Conservation (phyloP, 2,888 invertebrate genomes). For the Dicyrtoma fusca region DNA sequence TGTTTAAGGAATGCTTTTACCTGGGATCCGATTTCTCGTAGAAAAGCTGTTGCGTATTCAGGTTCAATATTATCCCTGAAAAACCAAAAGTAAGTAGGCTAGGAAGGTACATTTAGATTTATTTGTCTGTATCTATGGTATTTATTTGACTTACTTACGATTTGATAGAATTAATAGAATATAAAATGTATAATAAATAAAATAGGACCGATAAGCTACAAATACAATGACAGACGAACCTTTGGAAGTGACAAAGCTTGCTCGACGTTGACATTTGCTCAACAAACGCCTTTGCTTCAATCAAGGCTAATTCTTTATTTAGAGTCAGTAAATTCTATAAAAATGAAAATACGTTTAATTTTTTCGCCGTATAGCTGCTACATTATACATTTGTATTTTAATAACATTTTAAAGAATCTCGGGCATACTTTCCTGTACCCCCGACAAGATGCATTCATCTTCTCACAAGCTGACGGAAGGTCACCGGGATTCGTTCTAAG, state of each 20-base stretch:
- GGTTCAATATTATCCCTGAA: conserved; percentile 73
- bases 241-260: conserved; percentile 28
- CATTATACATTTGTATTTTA: no score
- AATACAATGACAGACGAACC: conserved; percentile 36
- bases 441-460: conserved; percentile 43
- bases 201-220: no score
- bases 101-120: no score
- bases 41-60: conserved; percentile 73
- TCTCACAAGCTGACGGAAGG: conserved; percentile 49
- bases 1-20: no score
- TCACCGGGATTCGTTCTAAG: conserved; percentile 43
- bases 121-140: no score
- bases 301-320: conserved; percentile 71
- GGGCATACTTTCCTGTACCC: conserved; percentile 45
- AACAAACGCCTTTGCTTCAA: conserved; percentile 69
- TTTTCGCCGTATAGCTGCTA: no score
- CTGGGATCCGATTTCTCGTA: conserved; percentile 67
- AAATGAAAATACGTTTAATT: conserved; percentile 10
- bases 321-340: conserved; percentile 66
- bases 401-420: no score
- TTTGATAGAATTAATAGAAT: no score
- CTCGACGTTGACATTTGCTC: conserved; percentile 14
- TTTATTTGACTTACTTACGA: no score
- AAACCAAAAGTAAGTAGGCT: conserved; percentile 39
- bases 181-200: no score